These are phyloP conservation scores for Acanthochromis polyacanthus DNA, from an alignment of 2,113 vertebrate species.

Conservation along the genomic window DNA sequence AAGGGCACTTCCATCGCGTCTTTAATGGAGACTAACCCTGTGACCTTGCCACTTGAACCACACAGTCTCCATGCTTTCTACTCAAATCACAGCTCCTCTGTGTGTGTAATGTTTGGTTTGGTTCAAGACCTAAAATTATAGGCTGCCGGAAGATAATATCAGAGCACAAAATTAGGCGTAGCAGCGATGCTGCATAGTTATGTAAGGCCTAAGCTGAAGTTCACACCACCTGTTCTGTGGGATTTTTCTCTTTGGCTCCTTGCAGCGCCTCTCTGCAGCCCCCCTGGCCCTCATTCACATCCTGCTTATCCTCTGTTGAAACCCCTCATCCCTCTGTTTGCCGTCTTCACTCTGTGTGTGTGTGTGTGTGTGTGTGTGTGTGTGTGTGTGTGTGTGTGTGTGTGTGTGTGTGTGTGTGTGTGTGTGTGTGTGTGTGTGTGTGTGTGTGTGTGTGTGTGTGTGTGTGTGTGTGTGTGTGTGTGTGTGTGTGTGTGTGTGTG, in stretches of 20 bases:
- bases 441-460: neutral
- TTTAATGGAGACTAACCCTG: conserved; percentile 19
- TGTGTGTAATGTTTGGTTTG: conserved; percentile 19
- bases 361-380: neutral
- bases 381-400: neutral
- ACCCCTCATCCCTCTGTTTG: conserved; percentile 29
- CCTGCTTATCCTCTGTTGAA: conserved; percentile 31
- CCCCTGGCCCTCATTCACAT: conserved; percentile 38
- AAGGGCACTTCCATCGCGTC: neutral
- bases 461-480: neutral
- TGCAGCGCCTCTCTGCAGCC: conserved; percentile 16
- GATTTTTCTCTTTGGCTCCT: conserved; percentile 10
- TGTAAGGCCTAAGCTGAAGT: conserved; percentile 44
- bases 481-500: neutral
- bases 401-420: neutral
- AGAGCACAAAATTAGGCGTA: conserved; percentile 3
- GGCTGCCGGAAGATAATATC: conserved; percentile 12
- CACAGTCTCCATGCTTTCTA: neutral
- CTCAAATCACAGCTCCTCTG: neutral
- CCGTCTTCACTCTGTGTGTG: conserved; percentile 20
- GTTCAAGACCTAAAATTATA: conserved; percentile 23
- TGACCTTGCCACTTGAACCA: conserved; percentile 17
- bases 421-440: neutral
- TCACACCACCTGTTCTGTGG: conserved; percentile 23
- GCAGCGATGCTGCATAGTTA: conserved; percentile 31